Evolutionary conservation across 2,113 vertebrate genomes (phyloP), one percentile per base, ranked within the genome.

Genomic region (Pomatorhinus ruficollis): DNA sequence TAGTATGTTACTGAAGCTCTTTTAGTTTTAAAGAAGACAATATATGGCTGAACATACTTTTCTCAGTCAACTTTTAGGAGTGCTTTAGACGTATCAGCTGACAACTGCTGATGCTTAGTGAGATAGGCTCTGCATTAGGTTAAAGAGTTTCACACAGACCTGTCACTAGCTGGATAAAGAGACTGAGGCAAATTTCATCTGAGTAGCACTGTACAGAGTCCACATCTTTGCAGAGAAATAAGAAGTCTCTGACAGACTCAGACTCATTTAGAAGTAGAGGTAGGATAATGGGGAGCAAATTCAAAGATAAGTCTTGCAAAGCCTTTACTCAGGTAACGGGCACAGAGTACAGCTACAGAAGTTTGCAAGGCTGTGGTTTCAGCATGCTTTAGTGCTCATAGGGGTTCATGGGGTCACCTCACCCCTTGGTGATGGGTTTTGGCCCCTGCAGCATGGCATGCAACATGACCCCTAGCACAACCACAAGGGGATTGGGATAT

Each of bases 401-500:
- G 15, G 7, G 9, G 14, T 59, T 91, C 25, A 19, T 81, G 74
- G 71, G 63, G 24, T 84, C 37, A 7, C 52, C 44, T 84, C 0
- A 0, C 12, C 45, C 12, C 56, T 86, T n/a, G 56, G 30, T 7
- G 0, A 0, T 42, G 30, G 6, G 23, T 71, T 84, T 80, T 75
- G 56, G 15, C 14, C 9, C 28, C 13, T 11, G 9, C 37, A 85
- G 66, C 13, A 59, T 37, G 40, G 45, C 7, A 0, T 45, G 42
- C 42, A 42, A 42, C 42, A 22, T 31, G 14, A 79, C 19, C 31
- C 54, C 42, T 18, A 42, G 56, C 15, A 79, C 39, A 82, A 24
- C 28, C 35, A 71, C 3, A 0, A 25, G 15, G 22, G 15, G 6
- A 35, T 15, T 75, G 66, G 33, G 39, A 47, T 54, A 39, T 0